A percentile compares a stretch with the other conserved stretches of the same genome.
Conservation (phyloP, 2,113 vertebrate genomes). For the Vulpes vulpes region DNA sequence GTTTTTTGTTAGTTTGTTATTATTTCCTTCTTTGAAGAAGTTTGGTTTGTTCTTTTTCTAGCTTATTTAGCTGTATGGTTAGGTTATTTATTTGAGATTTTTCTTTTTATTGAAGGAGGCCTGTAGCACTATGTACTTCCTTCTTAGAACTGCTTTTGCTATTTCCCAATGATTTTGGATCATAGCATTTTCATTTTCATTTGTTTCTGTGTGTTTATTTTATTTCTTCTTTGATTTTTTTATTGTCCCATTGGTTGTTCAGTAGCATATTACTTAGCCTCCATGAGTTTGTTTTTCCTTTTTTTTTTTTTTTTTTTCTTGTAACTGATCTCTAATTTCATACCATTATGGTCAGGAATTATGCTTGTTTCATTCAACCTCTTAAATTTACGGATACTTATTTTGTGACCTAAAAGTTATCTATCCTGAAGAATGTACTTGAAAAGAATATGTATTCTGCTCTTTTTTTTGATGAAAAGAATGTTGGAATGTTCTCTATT, state of each 20-base stretch:
- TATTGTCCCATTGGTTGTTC: not conserved
- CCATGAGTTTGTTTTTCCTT: not conserved
- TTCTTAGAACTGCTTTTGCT: not conserved
- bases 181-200: not conserved
- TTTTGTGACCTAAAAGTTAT: not conserved
- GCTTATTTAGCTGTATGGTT: not conserved
- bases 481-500: not conserved
- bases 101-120: not conserved
- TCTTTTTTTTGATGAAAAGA: not conserved
- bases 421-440: not conserved
- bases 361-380: not conserved
- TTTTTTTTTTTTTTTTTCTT: not conserved
- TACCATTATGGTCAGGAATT: not conserved
- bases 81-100: not conserved
- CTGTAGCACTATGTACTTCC: not conserved
- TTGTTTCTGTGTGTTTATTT: not conserved
- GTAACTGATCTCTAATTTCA: not conserved
- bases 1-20: not conserved
- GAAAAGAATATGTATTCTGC: not conserved
- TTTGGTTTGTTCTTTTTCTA: not conserved
- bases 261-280: not conserved
- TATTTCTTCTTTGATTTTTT: not conserved
- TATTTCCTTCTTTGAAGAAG: not conserved
- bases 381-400: not conserved
- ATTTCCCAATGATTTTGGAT: not conserved